Base-by-base conservation (phyloP, 2,888 invertebrate genomes). In the Sturmia bella region DNA sequence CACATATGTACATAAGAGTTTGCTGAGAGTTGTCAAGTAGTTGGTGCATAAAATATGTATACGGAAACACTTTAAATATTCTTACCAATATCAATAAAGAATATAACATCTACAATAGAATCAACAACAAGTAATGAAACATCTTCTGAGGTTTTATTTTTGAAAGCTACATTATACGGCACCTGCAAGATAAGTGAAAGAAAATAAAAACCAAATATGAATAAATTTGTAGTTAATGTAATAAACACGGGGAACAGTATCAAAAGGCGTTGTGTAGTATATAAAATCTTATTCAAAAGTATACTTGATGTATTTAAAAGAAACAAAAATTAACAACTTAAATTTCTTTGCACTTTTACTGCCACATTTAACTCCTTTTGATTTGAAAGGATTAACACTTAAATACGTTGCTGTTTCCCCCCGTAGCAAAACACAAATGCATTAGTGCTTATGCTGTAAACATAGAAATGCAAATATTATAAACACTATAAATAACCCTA, bases 161-260 rank as follows among this genome's bases (percentile, higher is more conserved):
- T 98, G 94, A 99, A 99, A 91, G 99, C 99, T 90, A 99, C 99
- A 92, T 99, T 99, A 93, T 98, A 99, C 86, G 99, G 99, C 90
- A 99, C 99, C 97, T 91, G 84, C 0, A 86, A 94, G 15, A 41
- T 56, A 57, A 50, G 27, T 24, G 19, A 4, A 11, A 37, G n/a
- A 15, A n/a, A 50, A 59, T 50, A 59, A 24, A 76, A 27, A 39
- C 27, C 27, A 27, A 4, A 27, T 32, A 7, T 32, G 32, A 32
- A 9, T 32, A 32, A 32, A 32, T 6, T 9, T 7, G 4, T 32
- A 4, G 3, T 27, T 27, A 45, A 37, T 17, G 9, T n/a, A 37
- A n/a, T 13, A n/a, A 61, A 64, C 5, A 17, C 50, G n/a, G 19
- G 19, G 5, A 21, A 50, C 7, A 17, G 9, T 7, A n/a, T 24